Evolutionary conservation across 2,113 vertebrate species (phyloP).

Genomic region (Mixornis gularis): DNA sequence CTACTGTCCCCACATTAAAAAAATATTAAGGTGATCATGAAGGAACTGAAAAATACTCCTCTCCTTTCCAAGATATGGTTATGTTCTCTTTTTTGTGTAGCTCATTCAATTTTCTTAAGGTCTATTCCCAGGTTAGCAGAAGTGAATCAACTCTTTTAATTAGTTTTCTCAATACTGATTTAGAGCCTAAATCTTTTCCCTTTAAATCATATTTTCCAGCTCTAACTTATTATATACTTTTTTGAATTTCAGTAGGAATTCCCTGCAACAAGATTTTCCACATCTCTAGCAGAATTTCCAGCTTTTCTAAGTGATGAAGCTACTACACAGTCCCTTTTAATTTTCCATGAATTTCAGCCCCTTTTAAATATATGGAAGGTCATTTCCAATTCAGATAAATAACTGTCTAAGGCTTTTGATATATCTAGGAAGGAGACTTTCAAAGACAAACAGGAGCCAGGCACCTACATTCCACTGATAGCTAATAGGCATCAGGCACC

Average conservation of each 20-base stretch:
- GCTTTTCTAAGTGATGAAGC: not conserved
- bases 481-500: not conserved
- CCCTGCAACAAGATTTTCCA: not conserved
- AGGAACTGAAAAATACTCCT: not conserved
- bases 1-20: not conserved
- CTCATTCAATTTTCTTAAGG: not conserved
- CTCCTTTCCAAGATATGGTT: not conserved
- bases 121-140: not conserved
- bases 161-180: not conserved
- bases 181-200: not conserved
- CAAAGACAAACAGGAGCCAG: slow-evolving; percentile 21
- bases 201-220: not conserved
- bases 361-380: not conserved
- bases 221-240: not conserved
- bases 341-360: not conserved
- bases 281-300: not conserved
- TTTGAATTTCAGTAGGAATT: not conserved
- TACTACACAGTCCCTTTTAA: not conserved
- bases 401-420: not conserved
- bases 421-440: not conserved
- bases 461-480: not conserved
- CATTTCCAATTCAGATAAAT: not conserved
- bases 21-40: not conserved
- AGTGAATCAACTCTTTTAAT: not conserved
- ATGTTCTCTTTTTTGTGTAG: not conserved